Evolutionary conservation across 2,888 invertebrate species (phyloP), one percentile per base, ranked within the genome.

Genomic region (Bellardia bayeri): DNA sequence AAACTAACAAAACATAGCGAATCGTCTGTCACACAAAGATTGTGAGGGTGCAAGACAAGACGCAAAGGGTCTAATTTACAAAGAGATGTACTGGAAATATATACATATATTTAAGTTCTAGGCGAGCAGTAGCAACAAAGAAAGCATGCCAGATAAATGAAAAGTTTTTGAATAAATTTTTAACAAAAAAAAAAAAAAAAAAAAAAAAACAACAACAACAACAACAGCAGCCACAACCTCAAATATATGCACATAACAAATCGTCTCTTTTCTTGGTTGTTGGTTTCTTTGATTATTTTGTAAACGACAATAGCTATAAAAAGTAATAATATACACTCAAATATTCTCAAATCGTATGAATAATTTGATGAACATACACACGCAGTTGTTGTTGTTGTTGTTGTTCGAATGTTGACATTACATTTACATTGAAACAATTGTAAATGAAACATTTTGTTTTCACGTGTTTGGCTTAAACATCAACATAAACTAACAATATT

Each of bases 111-210:
- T 33, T 61, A 16, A 11, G 16, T 56, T 58, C 14, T 58, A 58
- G 14, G 40, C 7, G 14, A 56, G 6, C 8, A 37, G 14, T 23
- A 6, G 45, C 42, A 74, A 63, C 61, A 75, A 49, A 75, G 63
- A 75, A 49, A 75, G 63, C 61, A 75, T 45, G 33, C 14, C 13
- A 61, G 45, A 49, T 37, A 16, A 63, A 63, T 58, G 49, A 74
- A 45, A 61, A 45, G 45, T 75, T 45, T 75, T 75, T 16, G 45
- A 61, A 74, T 45, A 49, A 16, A 30, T 74, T 61, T 30, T 40
- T 64, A 3, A 16, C 45, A 33, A 23, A 23, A 23, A 23, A 23
- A 23, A 23, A 23, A 23, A 23, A 23, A 23, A 23, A 23, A 23
- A 23, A 23, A n/a, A n/a, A n/a, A n/a, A n/a, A n/a, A 16, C 14